Conservation (phyloP, 2,888 invertebrate species). For the Euplexia lucipara region DNA sequence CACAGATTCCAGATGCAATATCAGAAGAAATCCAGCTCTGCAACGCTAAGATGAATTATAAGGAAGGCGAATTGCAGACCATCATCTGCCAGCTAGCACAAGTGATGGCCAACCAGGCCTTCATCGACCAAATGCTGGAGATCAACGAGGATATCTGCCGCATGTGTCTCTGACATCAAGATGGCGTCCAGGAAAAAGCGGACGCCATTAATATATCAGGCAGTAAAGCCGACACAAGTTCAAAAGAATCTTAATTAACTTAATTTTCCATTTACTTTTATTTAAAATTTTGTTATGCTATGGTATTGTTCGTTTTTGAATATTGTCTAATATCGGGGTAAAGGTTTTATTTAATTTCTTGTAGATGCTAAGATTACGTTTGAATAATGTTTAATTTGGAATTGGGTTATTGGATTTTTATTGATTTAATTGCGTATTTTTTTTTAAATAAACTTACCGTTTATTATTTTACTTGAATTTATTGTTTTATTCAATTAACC, state of each 20-base stretch:
- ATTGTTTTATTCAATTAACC: constrained; percentile 22
- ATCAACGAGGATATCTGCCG: constrained; percentile 96
- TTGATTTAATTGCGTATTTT: constrained; percentile 53
- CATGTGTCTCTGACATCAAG: constrained; percentile 92
- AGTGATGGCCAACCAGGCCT: constrained; percentile 93
- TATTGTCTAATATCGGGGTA: constrained; percentile 58
- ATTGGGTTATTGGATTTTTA: constrained; percentile 60
- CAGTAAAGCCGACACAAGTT: constrained; percentile 49
- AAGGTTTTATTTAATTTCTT: constrained; percentile 54
- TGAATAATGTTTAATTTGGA: constrained; percentile 48
- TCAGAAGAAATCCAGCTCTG: constrained; percentile 92
- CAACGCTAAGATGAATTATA: constrained; percentile 94
- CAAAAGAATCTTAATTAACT: constrained; percentile 43
- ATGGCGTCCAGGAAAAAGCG: constrained; percentile 74
- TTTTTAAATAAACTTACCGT: constrained; percentile 47
- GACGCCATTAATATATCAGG: constrained; percentile 64
- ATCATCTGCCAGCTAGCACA: constrained; percentile 92
- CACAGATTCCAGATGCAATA: constrained; percentile 92
- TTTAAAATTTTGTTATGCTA: constrained; percentile 46
- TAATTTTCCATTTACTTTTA: constrained; percentile 62
- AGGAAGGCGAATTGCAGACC: constrained; percentile 91
- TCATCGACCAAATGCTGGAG: constrained; percentile 94
- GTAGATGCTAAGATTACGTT: constrained; percentile 60
- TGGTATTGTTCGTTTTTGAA: constrained; percentile 57
- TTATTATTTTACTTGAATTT: constrained; percentile 52